Percentiles rank a stretch among this genome's conserved stretches.
These are phyloP conservation scores for Coreoperca whiteheadi DNA, from an alignment of 2,113 vertebrate species.

Conservation along the genomic window DNA sequence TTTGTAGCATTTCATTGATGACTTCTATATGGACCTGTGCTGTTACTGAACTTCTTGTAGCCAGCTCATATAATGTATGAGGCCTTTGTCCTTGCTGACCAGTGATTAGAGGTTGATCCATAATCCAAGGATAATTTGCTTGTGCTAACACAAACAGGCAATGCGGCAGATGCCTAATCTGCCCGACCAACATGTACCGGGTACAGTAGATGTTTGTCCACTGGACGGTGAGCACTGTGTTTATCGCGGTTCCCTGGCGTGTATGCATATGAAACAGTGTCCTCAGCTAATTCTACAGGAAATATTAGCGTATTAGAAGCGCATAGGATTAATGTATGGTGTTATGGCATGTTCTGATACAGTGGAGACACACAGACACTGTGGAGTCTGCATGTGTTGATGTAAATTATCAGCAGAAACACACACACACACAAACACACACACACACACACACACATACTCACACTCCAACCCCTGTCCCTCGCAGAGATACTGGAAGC, in stretches of 20 bases:
- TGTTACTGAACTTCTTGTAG: not conserved
- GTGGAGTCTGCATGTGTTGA: slow-evolving; percentile 17
- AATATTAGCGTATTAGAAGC: slow-evolving; percentile 74
- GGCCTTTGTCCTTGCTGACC: slow-evolving; percentile 72
- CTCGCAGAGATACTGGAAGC: slow-evolving; percentile 55
- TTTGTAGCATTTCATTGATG: not conserved
- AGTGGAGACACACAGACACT: slow-evolving; percentile 16
- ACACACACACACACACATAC: slow-evolving; percentile 31
- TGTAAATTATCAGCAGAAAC: slow-evolving; percentile 37
- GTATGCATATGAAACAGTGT: slow-evolving; percentile 80
- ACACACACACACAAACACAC: slow-evolving; percentile 34
- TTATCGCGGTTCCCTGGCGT: slow-evolving; percentile 67
- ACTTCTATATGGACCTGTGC: not conserved
- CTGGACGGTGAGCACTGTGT: slow-evolving; percentile 60
- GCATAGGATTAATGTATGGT: slow-evolving; percentile 62
- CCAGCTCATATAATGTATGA: slow-evolving; percentile 21
- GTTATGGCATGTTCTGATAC: slow-evolving; percentile 50
- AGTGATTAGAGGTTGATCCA: slow-evolving; percentile 70
- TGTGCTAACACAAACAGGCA: slow-evolving; percentile 72
- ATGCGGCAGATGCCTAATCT: slow-evolving; percentile 71
- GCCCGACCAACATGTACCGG: slow-evolving; percentile 47
- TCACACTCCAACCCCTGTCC: slow-evolving; percentile 42
- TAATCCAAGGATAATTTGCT: slow-evolving; percentile 79
- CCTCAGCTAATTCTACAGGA: slow-evolving; percentile 75
- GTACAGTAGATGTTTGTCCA: slow-evolving; percentile 38